These are phyloP conservation scores for Ctena decussata DNA, from an alignment of 2,888 invertebrate species.

Conservation along the genomic window DNA sequence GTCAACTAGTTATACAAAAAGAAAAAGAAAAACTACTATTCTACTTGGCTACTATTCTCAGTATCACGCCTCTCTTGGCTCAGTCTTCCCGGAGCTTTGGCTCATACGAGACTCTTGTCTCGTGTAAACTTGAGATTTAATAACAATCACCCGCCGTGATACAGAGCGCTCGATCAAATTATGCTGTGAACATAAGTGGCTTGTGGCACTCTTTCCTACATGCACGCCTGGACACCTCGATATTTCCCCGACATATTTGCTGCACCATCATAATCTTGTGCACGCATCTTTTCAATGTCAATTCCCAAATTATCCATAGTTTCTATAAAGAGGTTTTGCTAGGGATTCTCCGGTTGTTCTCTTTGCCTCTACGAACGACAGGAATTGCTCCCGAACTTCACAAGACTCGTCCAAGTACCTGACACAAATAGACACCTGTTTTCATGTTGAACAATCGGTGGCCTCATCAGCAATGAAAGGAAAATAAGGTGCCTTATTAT, in stretches of 20 bases:
- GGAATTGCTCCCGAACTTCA: background rate
- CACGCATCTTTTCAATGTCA: slow-evolving; percentile 36
- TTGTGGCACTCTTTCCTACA: slow-evolving; percentile 18
- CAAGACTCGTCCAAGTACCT: background rate
- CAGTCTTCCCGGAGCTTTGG: no score
- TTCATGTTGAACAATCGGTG: background rate
- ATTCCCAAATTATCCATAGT: slow-evolving; percentile 18
- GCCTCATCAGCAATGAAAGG: background rate
- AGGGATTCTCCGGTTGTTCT: slow-evolving; percentile 19
- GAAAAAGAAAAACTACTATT: no score
- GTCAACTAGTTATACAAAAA: no score
- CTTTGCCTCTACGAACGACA: slow-evolving; percentile 2
- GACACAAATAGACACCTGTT: background rate
- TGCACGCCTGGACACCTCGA: slow-evolving; percentile 42
- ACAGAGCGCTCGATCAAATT: no score
- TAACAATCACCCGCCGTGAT: no score
- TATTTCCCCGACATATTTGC: slow-evolving; percentile 28
- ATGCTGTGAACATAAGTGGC: slow-evolving; percentile 50
- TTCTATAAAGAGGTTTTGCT: background rate
- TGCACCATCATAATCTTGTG: slow-evolving; percentile 56
- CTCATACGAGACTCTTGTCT: no score
- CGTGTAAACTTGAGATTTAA: no score
- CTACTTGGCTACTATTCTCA: no score
- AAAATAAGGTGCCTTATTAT: background rate
- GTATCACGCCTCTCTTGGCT: no score